Evolutionary conservation across 2,888 invertebrate genomes (phyloP), one percentile per base, ranked within the genome.

Genomic region (Leuctra nigra): DNA sequence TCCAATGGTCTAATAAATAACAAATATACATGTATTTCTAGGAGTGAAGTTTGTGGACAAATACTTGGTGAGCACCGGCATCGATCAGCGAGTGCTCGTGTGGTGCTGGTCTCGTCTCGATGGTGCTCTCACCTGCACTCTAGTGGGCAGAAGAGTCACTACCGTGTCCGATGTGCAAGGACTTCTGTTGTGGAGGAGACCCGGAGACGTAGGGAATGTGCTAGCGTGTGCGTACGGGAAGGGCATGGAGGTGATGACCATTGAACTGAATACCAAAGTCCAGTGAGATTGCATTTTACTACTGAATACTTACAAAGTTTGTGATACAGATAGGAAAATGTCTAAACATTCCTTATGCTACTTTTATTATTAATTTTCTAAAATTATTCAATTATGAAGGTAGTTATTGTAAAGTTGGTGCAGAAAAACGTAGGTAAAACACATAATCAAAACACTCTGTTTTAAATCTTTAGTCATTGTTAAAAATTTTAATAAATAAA

Each of bases 141-240:
- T 74, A 62, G 38, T 75, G 4, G 66, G 68, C 1, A 77, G 77
- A 61, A 69, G 71, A n/a, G 74, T 70, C 61, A 79, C 79, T 2
- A 75, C 81, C 62, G 72, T 87, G 13, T 75, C 86, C n/a, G 87
- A 86, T 72, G 74, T 83, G 23, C 84, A 85, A 66, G 86, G 86
- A 4, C 71, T 86, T 63, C 62, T 65, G 65, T 58, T 70, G 62
- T 64, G 63, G 64, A 46, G 57, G 59, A 47, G 60, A 67, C 75
- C 29, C 47, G 25, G 22, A 58, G 76, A 18, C 53, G 64, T n/a
- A n/a, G n/a, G n/a, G n/a, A n/a, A n/a, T n/a, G n/a, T n/a, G n/a
- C n/a, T n/a, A 53, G 63, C 72, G 23, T 75, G 76, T 66, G 65
- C 79, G 13, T 78, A 75, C 67, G 81, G 81, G 36, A 75, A 75